Percentiles rank a stretch among this genome's conserved stretches.
phyloP scores from a whole-genome alignment of 1,140 invertebrate species.

The Drosophila seguyi region DNA sequence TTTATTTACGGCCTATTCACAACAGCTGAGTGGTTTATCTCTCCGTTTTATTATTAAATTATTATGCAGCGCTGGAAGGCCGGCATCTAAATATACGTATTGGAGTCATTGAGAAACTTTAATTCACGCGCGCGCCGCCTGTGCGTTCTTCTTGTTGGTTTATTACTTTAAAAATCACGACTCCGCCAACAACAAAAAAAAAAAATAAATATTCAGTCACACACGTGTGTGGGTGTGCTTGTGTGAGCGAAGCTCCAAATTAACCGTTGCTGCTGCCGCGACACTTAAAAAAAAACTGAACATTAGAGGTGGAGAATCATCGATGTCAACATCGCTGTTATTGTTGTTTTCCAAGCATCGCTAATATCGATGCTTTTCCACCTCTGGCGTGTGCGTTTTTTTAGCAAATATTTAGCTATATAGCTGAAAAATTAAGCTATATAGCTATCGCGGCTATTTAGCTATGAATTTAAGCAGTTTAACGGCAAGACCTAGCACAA shows the following conservation, averaged over 20 bases:
- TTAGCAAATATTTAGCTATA: no score
- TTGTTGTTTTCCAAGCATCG: no score
- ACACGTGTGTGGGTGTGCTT: slow-evolving; percentile 7
- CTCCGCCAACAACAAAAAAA: slow-evolving; percentile 16
- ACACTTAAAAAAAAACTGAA: slow-evolving; percentile 20
- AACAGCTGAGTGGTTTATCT: slow-evolving; percentile 45
- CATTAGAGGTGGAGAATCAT: no score
- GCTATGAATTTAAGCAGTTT: no score
- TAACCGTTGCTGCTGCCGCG: slow-evolving; percentile 11
- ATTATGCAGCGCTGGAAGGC: slow-evolving; percentile 14
- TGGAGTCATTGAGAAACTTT: slow-evolving; percentile 16
- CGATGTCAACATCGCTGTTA: no score
- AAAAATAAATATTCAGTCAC: neutral
- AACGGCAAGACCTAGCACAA: no score
- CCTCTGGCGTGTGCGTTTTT: no score
- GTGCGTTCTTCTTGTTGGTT: neutral
- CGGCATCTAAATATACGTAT: slow-evolving; percentile 8
- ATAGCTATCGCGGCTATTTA: no score
- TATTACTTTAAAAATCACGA: slow-evolving; percentile 37
- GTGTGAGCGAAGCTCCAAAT: slow-evolving; percentile 14
- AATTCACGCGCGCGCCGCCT: slow-evolving; percentile 17
- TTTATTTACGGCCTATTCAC: slow-evolving; percentile 29
- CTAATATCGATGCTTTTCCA: no score
- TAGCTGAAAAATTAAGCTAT: no score
- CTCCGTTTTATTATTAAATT: slow-evolving; percentile 7